phyloP scores from a whole-genome alignment of 2,888 invertebrate genomes.

The Empis stercorea region DNA sequence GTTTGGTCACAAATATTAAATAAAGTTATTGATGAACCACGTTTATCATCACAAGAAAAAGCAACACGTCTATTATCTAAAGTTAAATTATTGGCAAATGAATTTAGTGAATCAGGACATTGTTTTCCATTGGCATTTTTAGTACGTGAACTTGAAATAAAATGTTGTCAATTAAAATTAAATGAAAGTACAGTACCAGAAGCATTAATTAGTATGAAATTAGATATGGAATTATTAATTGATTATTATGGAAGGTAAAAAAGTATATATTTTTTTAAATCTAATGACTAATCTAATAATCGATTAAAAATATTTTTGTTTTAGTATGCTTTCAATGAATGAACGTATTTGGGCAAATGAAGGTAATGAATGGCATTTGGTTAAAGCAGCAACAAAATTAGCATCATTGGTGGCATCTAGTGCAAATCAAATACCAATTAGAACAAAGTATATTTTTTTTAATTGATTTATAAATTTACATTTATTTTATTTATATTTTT shows the following conservation, averaged over 20 bases:
- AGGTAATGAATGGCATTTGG: constrained; percentile 74
- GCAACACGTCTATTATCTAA: constrained; percentile 60
- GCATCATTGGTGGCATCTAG: constrained; percentile 55
- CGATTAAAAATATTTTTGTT: constrained; percentile 15
- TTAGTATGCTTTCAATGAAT: constrained; percentile 61
- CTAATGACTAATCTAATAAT: background rate
- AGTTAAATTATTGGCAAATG: constrained; percentile 60
- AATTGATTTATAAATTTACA: background rate
- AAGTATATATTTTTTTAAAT: background rate
- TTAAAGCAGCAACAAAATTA: constrained; percentile 60
- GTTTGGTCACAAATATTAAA: constrained; percentile 77
- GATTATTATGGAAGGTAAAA: constrained; percentile 58
- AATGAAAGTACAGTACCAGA: constrained; percentile 63
- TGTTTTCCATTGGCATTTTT: constrained; percentile 84
- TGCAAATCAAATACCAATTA: constrained; percentile 43
- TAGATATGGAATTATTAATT: constrained; percentile 62
- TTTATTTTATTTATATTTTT: too few relatives aligned
- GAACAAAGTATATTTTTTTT: constrained; percentile 26
- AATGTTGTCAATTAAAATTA: constrained; percentile 58
- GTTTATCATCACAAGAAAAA: constrained; percentile 40
- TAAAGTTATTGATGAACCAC: constrained; percentile 29
- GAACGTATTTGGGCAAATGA: constrained; percentile 77
- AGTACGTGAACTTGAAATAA: constrained; percentile 64
- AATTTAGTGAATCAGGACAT: constrained; percentile 67
- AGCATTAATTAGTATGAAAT: constrained; percentile 61